Percentiles rank a stretch among this genome's conserved stretches.
These are phyloP conservation scores for Lordiphosa clarofinis DNA, from an alignment of 1,140 invertebrate genomes.

Conservation along the genomic window DNA sequence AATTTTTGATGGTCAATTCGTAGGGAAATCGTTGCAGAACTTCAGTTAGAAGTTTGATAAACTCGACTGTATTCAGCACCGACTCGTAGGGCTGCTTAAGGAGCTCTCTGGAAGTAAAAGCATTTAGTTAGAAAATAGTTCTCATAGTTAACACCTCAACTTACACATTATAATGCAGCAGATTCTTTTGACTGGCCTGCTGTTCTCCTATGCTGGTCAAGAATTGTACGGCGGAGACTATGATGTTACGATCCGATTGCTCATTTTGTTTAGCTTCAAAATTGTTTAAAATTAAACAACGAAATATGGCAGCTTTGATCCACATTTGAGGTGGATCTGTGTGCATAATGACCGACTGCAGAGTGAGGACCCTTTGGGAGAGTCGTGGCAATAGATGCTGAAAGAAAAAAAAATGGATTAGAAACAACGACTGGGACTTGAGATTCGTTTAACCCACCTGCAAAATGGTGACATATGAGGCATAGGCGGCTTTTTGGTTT, in stretches of 20 bases:
- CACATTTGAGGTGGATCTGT: slow-evolving; percentile 52
- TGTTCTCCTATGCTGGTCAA: slow-evolving; percentile 48
- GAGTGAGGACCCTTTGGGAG: slow-evolving; percentile 33
- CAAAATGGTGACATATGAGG: slow-evolving; percentile 59
- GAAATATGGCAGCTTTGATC: slow-evolving; percentile 56
- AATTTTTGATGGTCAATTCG: slow-evolving; percentile 80
- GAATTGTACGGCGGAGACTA: slow-evolving; percentile 52
- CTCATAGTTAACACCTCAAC: not conserved
- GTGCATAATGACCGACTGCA: slow-evolving; percentile 52
- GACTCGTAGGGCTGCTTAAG: slow-evolving; percentile 36
- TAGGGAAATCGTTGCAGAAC: slow-evolving; percentile 79
- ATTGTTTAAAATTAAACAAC: slow-evolving; percentile 64
- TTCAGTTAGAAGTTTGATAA: slow-evolving; percentile 79
- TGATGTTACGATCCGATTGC: slow-evolving; percentile 58
- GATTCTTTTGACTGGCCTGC: slow-evolving; percentile 46
- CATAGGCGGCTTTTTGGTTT: slow-evolving; percentile 36
- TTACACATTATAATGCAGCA: slow-evolving; percentile 73
- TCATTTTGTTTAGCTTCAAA: slow-evolving; percentile 66
- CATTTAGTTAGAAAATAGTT: not conserved
- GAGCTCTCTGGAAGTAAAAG: slow-evolving; percentile 31
- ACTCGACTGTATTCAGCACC: slow-evolving; percentile 75
- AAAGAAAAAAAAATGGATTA: not conserved
- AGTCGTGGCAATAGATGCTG: slow-evolving; percentile 60
- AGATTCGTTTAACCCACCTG: slow-evolving; percentile 31
- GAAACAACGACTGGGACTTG: not conserved